These are phyloP conservation scores for Brachionichthys hirsutus DNA, from an alignment of 2,113 vertebrate genomes.

Conservation along the genomic window DNA sequence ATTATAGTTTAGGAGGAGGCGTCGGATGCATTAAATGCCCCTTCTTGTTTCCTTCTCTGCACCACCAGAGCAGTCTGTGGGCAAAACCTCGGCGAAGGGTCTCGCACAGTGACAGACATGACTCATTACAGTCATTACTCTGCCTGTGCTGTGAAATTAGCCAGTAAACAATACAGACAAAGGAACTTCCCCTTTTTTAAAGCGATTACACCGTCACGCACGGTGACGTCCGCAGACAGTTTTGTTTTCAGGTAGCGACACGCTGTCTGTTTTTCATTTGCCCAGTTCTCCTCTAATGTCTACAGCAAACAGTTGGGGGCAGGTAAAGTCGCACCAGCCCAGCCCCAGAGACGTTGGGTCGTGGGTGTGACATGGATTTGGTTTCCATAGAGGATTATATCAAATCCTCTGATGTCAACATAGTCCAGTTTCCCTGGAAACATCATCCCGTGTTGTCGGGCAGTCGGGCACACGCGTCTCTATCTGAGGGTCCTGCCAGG, in stretches of 20 bases:
- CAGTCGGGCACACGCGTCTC: conserved; percentile 51
- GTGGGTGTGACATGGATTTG: neutral
- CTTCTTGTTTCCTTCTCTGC: neutral
- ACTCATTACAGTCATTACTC: conserved; percentile 23
- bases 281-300: neutral
- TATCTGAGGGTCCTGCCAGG: conserved; percentile 52
- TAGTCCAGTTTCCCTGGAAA: conserved; percentile 60
- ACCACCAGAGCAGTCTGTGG: neutral
- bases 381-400: conserved; percentile 40
- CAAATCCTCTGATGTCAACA: conserved; percentile 59
- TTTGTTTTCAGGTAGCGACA: too few species aligned
- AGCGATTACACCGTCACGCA: too few species aligned
- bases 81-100: conserved; percentile 39
- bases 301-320: conserved; percentile 10
- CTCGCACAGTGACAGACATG: conserved; percentile 39
- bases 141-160: conserved; percentile 27
- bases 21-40: neutral
- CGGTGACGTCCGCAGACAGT: too few species aligned
- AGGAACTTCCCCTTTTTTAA: conserved; percentile 28
- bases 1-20: too few species aligned
- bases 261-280: too few species aligned
- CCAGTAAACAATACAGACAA: conserved; percentile 1
- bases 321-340: neutral
- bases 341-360: neutral
- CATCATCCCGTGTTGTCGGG: conserved; percentile 59